Percentiles rank a stretch among this genome's conserved stretches.
phyloP scores from a whole-genome alignment of 2,888 invertebrate species.

The Hecatera dysodea region DNA sequence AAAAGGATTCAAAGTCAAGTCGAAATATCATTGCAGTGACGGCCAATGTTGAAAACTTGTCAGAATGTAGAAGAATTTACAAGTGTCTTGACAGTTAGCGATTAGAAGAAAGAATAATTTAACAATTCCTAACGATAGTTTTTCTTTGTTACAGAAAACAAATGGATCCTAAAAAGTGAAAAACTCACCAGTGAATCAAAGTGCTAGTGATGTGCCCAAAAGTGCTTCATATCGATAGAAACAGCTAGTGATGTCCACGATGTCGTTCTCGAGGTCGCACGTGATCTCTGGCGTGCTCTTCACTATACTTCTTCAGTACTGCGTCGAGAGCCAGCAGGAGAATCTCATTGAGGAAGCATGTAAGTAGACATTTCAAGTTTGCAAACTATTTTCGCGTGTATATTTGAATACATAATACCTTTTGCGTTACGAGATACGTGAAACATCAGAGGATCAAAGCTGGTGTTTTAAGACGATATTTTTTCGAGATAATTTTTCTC shows the following conservation, averaged over 20 bases:
- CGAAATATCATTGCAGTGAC: too few relatives aligned
- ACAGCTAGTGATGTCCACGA: slow-evolving; percentile 70
- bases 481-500: not conserved
- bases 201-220: slow-evolving; percentile 74
- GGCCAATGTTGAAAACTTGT: too few relatives aligned
- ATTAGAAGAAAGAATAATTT: too few relatives aligned
- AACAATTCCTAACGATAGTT: not conserved
- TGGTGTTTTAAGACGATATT: not conserved
- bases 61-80: too few relatives aligned
- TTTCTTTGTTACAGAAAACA: slow-evolving; percentile 67
- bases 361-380: slow-evolving; percentile 67
- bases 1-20: too few relatives aligned
- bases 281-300: slow-evolving; percentile 76
- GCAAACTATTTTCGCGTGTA: too few relatives aligned
- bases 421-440: slow-evolving; percentile 4
- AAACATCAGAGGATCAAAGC: not conserved
- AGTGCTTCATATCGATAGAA: slow-evolving; percentile 69
- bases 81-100: too few relatives aligned
- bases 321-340: slow-evolving; percentile 83
- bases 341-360: slow-evolving; percentile 86
- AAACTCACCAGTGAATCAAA: slow-evolving; percentile 42
- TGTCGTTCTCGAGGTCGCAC: slow-evolving; percentile 75
- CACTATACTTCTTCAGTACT: slow-evolving; percentile 79
- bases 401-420: not conserved
- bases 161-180: slow-evolving; percentile 24